Evolutionary conservation across 2,888 invertebrate genomes (phyloP), one percentile per base, ranked within the genome.

Genomic region (Vesta saturnalis): DNA sequence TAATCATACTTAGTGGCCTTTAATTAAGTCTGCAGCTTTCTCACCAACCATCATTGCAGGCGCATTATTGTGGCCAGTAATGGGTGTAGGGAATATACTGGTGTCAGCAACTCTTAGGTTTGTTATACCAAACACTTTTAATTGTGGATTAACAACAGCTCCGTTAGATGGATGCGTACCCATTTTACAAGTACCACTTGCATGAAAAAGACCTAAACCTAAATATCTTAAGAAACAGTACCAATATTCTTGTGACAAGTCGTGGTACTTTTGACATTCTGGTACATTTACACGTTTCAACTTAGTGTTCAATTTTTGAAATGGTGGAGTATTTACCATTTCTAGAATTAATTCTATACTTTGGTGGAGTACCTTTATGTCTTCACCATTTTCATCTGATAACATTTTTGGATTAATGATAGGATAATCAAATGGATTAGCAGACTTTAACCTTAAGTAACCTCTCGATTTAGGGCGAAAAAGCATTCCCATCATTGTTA

Each of bases 171-270:
- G 1, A 23, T 21, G 18, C 2, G 55, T 1, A 14, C 47, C 47
- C 47, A 47, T 47, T 47, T 89, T 90, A 74, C 90, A 90, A 0
- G 91, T 91, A 1, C 91, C 88, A 55, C 1, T 10, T 6, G 91
- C 90, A 79, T 92, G 92, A 90, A 90, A 1, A 89, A 83, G 0
- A 89, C 88, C 21, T 89, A 77, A 0, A 87, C 85, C 52, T 89
- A 85, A 1, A 90, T 81, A 23, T 87, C 84, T 47, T 2, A 47
- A 8, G 1, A 3, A 15, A 76, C 92, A 92, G 74, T 88, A 88
- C 91, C 92, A 91, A 76, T 91, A 92, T 0, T 83, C 85, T 73
- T 91, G 90, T 15, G 86, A 86, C 58, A 84, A 86, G 73, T 88
- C 89, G 21, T 84, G 76, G 76, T 83, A 84, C 74, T 85, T 79